Base-by-base conservation (phyloP, 2,888 invertebrate species). In the Pycnomerus fuliginosus region DNA sequence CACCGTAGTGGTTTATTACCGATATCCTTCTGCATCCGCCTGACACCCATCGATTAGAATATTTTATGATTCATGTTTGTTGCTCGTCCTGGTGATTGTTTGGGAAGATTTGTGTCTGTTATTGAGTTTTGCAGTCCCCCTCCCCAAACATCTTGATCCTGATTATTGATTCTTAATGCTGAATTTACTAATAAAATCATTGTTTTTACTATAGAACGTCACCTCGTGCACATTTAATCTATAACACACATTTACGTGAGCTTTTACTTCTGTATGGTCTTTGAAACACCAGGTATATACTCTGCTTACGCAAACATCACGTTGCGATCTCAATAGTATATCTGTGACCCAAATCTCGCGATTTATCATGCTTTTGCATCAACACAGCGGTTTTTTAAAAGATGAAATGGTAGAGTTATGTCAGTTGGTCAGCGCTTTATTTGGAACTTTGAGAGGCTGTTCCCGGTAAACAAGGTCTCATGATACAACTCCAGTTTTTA, bases 41-140 rank as follows among this genome's bases (percentile, higher is more conserved):
- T 62, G 60, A 55, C 59, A 58, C 55, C 53, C 53, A 61, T 61
- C 60, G 60, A 60, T 62, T 58, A 59, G 53, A 54, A 59, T 55
- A 57, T 58, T 62, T 57, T 20, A 51, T 32, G 44, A 44, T 41
- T 20, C 27, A 31, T 8, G 35, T 41, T 46, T 52, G 44, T 44
- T 48, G 40, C 33, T 32, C 15, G 32, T 29, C 23, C 37, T 39
- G 27, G 34, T 43, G 41, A 36, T 37, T 46, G 22, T 40, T 36
- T 41, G 17, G 17, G 10, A 45, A 28, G 33, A 33, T 7, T 20
- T 8, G 4, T 20, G 8, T 20, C 20, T n/a, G n/a, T n/a, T n/a
- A n/a, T n/a, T n/a, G n/a, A n/a, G n/a, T n/a, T n/a, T n/a, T n/a
- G n/a, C n/a, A n/a, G n/a, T n/a, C n/a, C n/a, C n/a, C n/a, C n/a